Conservation (phyloP, 2,797 vertebrate genomes). For the Peromyscus attwateri region DNA sequence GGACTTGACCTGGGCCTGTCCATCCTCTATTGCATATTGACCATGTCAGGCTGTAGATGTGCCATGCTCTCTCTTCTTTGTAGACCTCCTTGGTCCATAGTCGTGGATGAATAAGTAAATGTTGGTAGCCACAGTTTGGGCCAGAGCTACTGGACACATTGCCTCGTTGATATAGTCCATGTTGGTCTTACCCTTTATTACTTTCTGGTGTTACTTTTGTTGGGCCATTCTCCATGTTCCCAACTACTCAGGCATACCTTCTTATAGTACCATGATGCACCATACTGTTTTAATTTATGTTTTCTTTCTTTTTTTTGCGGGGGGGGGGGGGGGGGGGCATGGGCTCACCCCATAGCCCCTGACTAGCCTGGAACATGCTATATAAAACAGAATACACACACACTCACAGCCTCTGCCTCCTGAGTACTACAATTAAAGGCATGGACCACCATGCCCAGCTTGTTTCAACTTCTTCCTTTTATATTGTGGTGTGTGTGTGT, state of each 20-base stretch:
- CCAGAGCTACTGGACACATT: background rate
- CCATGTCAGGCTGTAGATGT: background rate
- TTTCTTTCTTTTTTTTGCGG: background rate
- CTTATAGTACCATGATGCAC: accelerated
- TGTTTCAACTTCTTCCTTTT: background rate
- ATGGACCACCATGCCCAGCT: background rate
- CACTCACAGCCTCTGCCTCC: background rate
- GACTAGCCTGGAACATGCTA: background rate
- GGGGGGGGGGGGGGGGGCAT: too few relatives aligned
- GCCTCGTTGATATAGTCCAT: background rate
- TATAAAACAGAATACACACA: too few relatives aligned
- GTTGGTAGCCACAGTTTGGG: background rate
- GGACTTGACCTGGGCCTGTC: background rate
- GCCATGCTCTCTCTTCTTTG: background rate
- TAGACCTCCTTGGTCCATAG: background rate
- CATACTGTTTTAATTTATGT: background rate
- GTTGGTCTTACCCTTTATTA: background rate
- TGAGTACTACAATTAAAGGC: background rate
- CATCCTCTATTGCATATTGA: background rate
- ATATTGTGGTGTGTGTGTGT: background rate
- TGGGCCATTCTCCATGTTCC: background rate
- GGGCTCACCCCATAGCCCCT: background rate
- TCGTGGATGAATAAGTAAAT: background rate
- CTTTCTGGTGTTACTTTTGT: conserved; percentile 39
- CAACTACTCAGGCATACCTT: background rate